Base-by-base conservation (phyloP, 2,113 vertebrate species). In the Protomyctophum bolini region DNA sequence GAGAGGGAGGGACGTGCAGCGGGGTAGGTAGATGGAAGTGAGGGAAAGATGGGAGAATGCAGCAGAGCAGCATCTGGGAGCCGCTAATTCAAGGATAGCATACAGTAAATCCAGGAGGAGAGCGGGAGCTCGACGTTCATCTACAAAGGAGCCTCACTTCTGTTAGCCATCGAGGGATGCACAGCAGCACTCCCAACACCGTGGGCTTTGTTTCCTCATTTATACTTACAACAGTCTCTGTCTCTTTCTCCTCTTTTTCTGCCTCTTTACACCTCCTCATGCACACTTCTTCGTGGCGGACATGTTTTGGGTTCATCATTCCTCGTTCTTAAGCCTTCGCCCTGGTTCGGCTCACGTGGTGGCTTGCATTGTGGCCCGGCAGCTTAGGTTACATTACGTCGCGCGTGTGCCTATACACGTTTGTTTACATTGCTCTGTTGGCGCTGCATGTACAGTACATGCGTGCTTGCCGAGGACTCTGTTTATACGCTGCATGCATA, bases 121-220 rank as follows among this genome's bases (percentile, higher is more conserved):
- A 88, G 84, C 85, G 76, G 74, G 60, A 88, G 86, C 87, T 84
- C 86, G 81, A 69, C 83, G 74, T 84, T 0, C 51, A 81, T 85
- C 84, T 84, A 88, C 84, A 89, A 88, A 90, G 87, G 72, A 81
- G 72, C 74, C 75, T 65, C 33, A 74, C 79, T 82, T 82, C 72
- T 68, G 70, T 78, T 85, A 70, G 83, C 85, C 89, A 86, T 75
- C 66, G 79, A 89, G 85, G 33, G 86, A 87, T 74, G 81, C 80
- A 83, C 86, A 76, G 83, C 79, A 88, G 86, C 89, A 65, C 86
- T 86, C 80, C 75, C 5, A 78, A 70, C 86, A 78, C 83, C 84
- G 86, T 84, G 89, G 81, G 84, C 84, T 88, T 83, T 87, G 86
- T 87, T 79, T 85, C 82, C 70, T 73, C 64, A 15, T 60, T 72